Conservation (phyloP, 2,888 invertebrate genomes). For the Catocala fraxini region DNA sequence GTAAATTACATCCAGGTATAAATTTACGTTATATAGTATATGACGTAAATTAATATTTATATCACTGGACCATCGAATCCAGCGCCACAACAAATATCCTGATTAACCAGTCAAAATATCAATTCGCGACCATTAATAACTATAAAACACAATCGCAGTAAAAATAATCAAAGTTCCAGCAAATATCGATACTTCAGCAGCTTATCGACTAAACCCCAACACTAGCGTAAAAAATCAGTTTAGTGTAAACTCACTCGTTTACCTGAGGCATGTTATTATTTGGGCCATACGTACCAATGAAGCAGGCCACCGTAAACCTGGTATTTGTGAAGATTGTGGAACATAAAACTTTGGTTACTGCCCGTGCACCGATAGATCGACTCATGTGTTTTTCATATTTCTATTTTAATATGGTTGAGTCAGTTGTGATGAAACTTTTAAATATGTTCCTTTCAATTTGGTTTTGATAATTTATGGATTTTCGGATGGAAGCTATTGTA, state of each 20-base stretch:
- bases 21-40: no score
- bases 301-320: constrained; percentile 26
- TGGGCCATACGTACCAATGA: constrained; percentile 55
- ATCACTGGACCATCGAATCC: no score
- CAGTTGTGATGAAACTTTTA: constrained; percentile 25
- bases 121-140: no score
- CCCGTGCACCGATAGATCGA: constrained; percentile 25
- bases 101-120: no score
- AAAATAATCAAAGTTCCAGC: no score
- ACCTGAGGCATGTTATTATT: constrained; percentile 76
- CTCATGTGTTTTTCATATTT: constrained; percentile 45
- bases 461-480: no score
- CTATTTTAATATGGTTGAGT: constrained; percentile 45
- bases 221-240: constrained; percentile 63
- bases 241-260: constrained; percentile 70
- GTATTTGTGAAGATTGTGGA: constrained; percentile 22
- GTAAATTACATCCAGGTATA: no score
- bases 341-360: constrained; percentile 24
- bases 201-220: constrained; percentile 31
- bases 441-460: no score
- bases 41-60: no score
- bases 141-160: no score
- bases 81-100: no score
- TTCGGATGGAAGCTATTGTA: no score
- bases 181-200: constrained; percentile 5